Conservation (phyloP, 2,797 vertebrate species). For the Sebastes nivosus region DNA sequence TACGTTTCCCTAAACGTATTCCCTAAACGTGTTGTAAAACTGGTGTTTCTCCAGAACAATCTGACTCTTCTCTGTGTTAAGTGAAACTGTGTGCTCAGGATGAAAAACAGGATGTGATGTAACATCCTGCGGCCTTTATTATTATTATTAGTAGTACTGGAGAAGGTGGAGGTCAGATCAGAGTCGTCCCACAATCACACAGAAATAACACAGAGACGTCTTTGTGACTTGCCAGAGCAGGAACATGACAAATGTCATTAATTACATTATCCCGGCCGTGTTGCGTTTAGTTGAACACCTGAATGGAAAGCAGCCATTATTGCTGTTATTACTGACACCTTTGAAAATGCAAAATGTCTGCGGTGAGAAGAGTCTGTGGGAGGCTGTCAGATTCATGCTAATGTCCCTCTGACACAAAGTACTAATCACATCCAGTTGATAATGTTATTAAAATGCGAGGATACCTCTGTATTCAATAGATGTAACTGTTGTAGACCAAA, state of each 20-base stretch:
- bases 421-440: not conserved
- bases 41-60: not conserved
- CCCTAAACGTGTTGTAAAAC: not conserved
- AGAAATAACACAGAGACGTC: not conserved
- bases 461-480: not conserved
- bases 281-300: not conserved
- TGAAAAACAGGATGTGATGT: conserved; percentile 72
- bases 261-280: not conserved
- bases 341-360: conserved; percentile 32
- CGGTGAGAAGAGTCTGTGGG: conserved; percentile 46
- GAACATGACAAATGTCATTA: not conserved
- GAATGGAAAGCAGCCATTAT: conserved; percentile 13
- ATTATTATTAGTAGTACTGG: conserved; percentile 43
- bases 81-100: not conserved
- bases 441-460: not conserved
- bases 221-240: not conserved
- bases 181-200: not conserved
- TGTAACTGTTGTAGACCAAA: not conserved
- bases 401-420: conserved; percentile 3
- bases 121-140: conserved; percentile 50
- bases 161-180: conserved; percentile 49
- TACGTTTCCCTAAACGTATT: not conserved
- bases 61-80: not conserved
- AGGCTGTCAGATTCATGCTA: conserved; percentile 40
- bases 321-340: conserved; percentile 14